Evolutionary conservation across 1,140 invertebrate species (phyloP), one percentile per base, ranked within the genome.

Genomic region (Oncopeltus fasciatus): DNA sequence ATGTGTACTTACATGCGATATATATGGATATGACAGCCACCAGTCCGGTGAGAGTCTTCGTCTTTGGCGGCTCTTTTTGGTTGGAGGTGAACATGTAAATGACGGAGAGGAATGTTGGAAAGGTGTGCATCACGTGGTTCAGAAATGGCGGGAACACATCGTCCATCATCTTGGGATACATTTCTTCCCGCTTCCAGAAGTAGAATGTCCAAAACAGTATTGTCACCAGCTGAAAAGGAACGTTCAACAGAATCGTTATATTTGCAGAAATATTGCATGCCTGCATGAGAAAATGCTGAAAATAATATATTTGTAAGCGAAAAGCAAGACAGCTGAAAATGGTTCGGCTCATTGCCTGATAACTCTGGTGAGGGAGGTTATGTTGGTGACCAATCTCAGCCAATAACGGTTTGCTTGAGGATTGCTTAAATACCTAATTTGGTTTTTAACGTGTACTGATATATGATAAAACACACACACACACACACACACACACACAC

Each of bases 41-140:
- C 8, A 60, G 16, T 9, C 24, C 24, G 2, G 44, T n/a, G n/a
- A 49, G 21, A 16, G 59, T 49, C 3, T 18, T n/a, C n/a, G 14
- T 16, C 29, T 62, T 62, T 1, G 51, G 18, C 0, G 61, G 61
- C 14, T 27, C 33, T 8, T 26, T 31, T 44, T 31, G 38, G 33
- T 57, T 62, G n/a, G 51, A 57, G 2, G 38, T 57, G 14, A 62
- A 43, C 61, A 62, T 62, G 26, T 62, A 62, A 2, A 62, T 21
- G 8, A 62, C 16, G 9, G 51, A 18, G 9, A 29, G 2, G 12
- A 47, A 33, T 46, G 44, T 21, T 0, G 61, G 61, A 12, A 33
- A 21, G 8, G 61, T 62, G 24, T 62, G 61, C 21, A 56, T 29
- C 14, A 33, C n/a, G 20, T 62, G 61, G 33, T 62, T 56, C 20